phyloP scores from a whole-genome alignment of 2,797 vertebrate genomes.

The Poecilia velifera region DNA sequence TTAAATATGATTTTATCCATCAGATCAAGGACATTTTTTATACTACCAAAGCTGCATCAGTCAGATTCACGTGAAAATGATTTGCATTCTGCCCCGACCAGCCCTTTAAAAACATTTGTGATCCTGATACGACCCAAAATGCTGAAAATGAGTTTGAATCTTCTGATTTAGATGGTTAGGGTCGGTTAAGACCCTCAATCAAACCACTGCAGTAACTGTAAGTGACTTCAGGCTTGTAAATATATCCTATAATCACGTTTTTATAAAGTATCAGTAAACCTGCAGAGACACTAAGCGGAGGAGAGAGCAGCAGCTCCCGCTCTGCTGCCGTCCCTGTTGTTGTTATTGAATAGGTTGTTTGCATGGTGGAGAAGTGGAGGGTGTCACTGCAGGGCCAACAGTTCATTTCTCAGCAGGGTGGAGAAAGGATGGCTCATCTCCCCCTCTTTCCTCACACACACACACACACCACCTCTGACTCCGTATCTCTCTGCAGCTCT shows the following conservation, averaged over 20 bases:
- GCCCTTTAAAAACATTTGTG: no score
- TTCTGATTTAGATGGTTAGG: not conserved
- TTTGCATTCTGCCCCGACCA: no score
- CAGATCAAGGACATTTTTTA: no score
- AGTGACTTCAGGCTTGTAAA: not conserved
- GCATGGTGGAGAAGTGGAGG: constrained; percentile 35
- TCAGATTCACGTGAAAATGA: no score
- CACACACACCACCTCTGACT: constrained; percentile 6
- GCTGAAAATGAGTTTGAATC: no score
- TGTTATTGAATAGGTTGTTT: constrained; percentile 42
- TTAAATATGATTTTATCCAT: no score
- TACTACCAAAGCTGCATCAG: no score
- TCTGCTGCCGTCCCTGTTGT: constrained; percentile 37
- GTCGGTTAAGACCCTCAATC: not conserved
- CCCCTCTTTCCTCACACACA: not conserved
- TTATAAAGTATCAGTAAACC: not conserved
- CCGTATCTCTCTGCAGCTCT: constrained; percentile 14
- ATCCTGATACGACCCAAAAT: no score
- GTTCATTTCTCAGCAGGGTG: constrained; percentile 70
- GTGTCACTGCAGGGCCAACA: constrained; percentile 53
- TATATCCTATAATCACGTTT: not conserved
- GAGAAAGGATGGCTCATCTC: constrained; percentile 23
- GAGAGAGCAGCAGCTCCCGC: constrained; percentile 4
- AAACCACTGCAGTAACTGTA: not conserved
- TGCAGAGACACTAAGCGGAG: not conserved